Evolutionary conservation across 2,888 invertebrate species (phyloP).

Genomic region (Drosophila multiciliata): DNA sequence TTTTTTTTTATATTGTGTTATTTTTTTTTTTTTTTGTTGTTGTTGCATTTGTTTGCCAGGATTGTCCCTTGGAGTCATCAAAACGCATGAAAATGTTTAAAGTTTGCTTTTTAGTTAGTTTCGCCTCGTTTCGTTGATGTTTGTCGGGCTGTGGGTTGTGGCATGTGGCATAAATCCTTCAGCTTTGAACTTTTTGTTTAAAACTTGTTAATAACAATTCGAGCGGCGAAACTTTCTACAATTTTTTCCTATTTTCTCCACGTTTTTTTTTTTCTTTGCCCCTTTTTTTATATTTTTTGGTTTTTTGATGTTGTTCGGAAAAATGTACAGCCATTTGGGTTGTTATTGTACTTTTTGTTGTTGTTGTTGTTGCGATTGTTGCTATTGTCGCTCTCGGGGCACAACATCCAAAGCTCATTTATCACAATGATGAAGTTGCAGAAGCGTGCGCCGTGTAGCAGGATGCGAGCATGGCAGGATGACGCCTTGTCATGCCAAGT

Average conservation of each 20-base stretch:
- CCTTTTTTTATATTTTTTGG: slow-evolving; percentile 14
- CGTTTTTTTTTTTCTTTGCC: not conserved
- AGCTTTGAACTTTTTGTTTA: slow-evolving; percentile 67
- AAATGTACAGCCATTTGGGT: slow-evolving; percentile 38
- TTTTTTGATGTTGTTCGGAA: slow-evolving; percentile 31
- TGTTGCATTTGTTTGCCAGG: slow-evolving; percentile 5
- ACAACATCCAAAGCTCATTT: slow-evolving; percentile 64
- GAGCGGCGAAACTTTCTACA: slow-evolving; percentile 53
- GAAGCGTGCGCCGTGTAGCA: slow-evolving; percentile 32
- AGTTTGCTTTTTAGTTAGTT: slow-evolving; percentile 65
- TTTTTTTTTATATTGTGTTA: not conserved
- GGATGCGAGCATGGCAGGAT: slow-evolving; percentile 28
- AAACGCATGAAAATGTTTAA: slow-evolving; percentile 67
- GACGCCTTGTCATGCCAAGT: slow-evolving; percentile 48
- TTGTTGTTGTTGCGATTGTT: slow-evolving; percentile 1
- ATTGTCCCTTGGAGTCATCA: slow-evolving; percentile 28
- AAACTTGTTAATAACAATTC: slow-evolving; percentile 72
- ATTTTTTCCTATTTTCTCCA: slow-evolving; percentile 12
- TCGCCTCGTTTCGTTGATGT: slow-evolving; percentile 31
- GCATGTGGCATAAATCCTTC: slow-evolving; percentile 63
- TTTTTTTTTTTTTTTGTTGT: not conserved
- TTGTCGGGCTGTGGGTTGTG: slow-evolving; percentile 14
- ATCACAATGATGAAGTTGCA: slow-evolving; percentile 73
- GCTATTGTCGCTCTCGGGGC: slow-evolving; percentile 35
- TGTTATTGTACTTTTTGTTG: slow-evolving; percentile 27